Evolutionary conservation across 1,140 invertebrate genomes (phyloP).

Genomic region (Drosophila nebulosa): DNA sequence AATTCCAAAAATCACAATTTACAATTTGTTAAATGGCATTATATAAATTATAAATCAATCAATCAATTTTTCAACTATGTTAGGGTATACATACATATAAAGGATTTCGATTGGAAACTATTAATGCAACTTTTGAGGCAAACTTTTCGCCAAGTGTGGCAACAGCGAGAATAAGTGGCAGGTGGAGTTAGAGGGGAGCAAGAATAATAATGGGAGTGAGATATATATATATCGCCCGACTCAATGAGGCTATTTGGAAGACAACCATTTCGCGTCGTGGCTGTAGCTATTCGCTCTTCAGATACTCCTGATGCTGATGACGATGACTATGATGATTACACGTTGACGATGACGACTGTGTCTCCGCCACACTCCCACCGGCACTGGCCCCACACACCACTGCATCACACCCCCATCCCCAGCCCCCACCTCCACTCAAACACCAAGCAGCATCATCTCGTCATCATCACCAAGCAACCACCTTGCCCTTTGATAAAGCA

Average conservation of each 20-base stretch:
- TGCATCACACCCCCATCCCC: too few species aligned
- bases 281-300: conserved; percentile 13
- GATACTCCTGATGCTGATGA: conserved; percentile 38
- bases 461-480: not conserved
- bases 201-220: too few species aligned
- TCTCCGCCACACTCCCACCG: conserved; percentile 3
- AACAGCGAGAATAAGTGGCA: not conserved
- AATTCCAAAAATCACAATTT: not conserved
- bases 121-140: too few species aligned
- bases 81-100: too few species aligned
- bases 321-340: conserved; percentile 74
- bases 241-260: conserved; percentile 75
- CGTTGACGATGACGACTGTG: conserved; percentile 65
- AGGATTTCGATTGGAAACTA: too few species aligned
- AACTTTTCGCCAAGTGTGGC: not conserved
- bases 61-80: too few species aligned
- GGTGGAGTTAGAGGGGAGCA: not conserved
- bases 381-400: not conserved
- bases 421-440: not conserved
- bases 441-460: not conserved
- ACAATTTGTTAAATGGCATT: too few species aligned
- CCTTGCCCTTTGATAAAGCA: conserved; percentile 6
- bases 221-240: conserved; percentile 13
- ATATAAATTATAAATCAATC: too few species aligned
- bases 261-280: conserved; percentile 69